These are phyloP conservation scores for Oostethus manadensis DNA, from an alignment of 2,113 vertebrate genomes.

Conservation along the genomic window DNA sequence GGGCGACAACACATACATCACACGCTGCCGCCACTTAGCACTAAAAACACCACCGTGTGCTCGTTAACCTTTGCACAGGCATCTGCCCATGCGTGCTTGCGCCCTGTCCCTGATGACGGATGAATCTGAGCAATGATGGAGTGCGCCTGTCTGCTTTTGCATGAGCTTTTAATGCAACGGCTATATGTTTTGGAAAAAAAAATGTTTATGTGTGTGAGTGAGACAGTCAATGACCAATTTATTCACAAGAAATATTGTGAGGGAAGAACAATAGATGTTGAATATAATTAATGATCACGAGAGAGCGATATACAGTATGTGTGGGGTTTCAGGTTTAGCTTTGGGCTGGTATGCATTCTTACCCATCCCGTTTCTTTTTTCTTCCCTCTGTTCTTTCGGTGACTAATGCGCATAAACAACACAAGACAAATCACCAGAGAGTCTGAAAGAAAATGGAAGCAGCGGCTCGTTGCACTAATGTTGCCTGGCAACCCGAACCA, in stretches of 20 bases:
- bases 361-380: not conserved
- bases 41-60: conserved; percentile 12
- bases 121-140: conserved; percentile 39
- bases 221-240: conserved; percentile 18
- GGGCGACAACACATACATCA: conserved; percentile 27
- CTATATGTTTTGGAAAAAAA: conserved; percentile 4
- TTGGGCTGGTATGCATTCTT: conserved; percentile 14
- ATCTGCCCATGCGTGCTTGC: conserved; percentile 25
- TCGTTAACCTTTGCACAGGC: conserved; percentile 51
- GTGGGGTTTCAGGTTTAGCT: not conserved
- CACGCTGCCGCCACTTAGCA: conserved; percentile 4
- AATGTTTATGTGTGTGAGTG: not conserved
- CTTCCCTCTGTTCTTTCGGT: conserved; percentile 9
- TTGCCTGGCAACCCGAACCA: conserved; percentile 60
- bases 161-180: conserved; percentile 1
- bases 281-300: conserved; percentile 27
- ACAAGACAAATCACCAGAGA: conserved; percentile 50
- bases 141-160: conserved; percentile 12
- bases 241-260: conserved; percentile 23
- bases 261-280: conserved; percentile 24
- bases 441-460: conserved; percentile 48
- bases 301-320: not conserved
- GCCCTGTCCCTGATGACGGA: conserved; percentile 30
- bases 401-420: conserved; percentile 55
- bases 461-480: conserved; percentile 43